phyloP scores from a whole-genome alignment of 2,888 invertebrate species.

The Erebia ligea region DNA sequence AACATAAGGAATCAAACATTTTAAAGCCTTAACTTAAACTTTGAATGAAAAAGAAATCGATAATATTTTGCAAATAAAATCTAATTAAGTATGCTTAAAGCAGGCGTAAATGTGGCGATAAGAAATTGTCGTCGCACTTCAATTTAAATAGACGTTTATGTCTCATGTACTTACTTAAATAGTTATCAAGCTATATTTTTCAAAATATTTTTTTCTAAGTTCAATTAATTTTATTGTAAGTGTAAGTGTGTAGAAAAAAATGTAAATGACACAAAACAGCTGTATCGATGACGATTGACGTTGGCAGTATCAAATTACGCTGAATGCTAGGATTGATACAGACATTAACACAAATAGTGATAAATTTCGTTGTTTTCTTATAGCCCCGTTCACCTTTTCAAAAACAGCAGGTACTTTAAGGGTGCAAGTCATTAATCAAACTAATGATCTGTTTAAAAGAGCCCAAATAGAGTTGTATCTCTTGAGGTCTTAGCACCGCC shows the following conservation, averaged over 20 bases:
- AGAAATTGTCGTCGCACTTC: slow-evolving; percentile 1
- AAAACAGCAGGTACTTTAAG: slow-evolving; percentile 72
- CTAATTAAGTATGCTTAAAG: neutral
- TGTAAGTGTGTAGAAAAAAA: too few species aligned
- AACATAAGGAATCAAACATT: too few species aligned
- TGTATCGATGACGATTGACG: slow-evolving; percentile 24
- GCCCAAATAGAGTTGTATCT: slow-evolving; percentile 67
- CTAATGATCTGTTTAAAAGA: slow-evolving; percentile 59
- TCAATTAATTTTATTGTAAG: too few species aligned
- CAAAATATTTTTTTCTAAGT: too few species aligned
- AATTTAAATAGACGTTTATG: slow-evolving; percentile 8
- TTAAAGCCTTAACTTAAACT: neutral
- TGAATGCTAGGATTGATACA: slow-evolving; percentile 69
- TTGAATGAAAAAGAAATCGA: slow-evolving; percentile 4
- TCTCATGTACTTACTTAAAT: neutral
- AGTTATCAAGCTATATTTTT: neutral
- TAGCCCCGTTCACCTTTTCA: slow-evolving; percentile 58
- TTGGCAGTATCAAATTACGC: slow-evolving; percentile 29
- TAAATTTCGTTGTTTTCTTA: slow-evolving; percentile 61
- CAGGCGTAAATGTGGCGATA: neutral
- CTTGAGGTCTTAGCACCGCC: slow-evolving; percentile 61
- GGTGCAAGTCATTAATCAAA: slow-evolving; percentile 72
- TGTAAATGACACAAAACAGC: slow-evolving; percentile 50
- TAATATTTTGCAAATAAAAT: neutral
- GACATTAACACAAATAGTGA: slow-evolving; percentile 74